Conservation (phyloP, 2,797 vertebrate species). For the Spheniscus humboldti region DNA sequence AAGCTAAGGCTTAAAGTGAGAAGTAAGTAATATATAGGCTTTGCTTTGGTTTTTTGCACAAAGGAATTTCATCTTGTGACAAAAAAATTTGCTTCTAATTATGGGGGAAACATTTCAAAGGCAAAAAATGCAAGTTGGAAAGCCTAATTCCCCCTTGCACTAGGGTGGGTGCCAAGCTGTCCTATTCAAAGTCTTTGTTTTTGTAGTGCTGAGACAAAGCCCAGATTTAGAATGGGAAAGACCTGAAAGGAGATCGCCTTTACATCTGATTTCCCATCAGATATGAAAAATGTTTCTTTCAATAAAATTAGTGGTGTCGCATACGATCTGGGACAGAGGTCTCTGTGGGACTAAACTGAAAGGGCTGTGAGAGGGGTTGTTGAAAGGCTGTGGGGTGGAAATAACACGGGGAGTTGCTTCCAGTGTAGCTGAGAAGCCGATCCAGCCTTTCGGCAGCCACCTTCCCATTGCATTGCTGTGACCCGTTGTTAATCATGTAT, state of each 20-base stretch:
- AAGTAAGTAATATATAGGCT: neutral
- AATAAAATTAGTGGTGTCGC: neutral
- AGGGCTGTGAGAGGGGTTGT: neutral
- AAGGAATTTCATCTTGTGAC: conserved; percentile 37
- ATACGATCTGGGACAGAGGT: neutral
- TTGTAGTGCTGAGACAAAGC: neutral
- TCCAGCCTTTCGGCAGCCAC: neutral
- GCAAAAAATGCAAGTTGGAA: conserved; percentile 15
- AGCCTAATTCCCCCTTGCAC: neutral
- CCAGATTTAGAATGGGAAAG: neutral
- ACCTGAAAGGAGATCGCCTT: neutral
- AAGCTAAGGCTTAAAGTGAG: neutral
- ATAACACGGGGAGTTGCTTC: neutral
- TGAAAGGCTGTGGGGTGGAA: neutral
- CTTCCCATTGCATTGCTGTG: accelerated
- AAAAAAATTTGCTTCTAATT: conserved; percentile 30
- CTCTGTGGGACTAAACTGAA: neutral
- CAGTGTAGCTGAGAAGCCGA: neutral
- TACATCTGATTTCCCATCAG: neutral
- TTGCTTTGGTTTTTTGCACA: neutral
- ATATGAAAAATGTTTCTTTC: neutral
- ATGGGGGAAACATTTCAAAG: conserved; percentile 22
- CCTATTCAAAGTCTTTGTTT: neutral
- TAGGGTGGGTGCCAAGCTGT: neutral
- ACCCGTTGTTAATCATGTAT: accelerated